Evolutionary conservation across 35 echinoderm and acorn worm genomes (phyloP).

Genomic region (Apostichopus parvimensis): DNA sequence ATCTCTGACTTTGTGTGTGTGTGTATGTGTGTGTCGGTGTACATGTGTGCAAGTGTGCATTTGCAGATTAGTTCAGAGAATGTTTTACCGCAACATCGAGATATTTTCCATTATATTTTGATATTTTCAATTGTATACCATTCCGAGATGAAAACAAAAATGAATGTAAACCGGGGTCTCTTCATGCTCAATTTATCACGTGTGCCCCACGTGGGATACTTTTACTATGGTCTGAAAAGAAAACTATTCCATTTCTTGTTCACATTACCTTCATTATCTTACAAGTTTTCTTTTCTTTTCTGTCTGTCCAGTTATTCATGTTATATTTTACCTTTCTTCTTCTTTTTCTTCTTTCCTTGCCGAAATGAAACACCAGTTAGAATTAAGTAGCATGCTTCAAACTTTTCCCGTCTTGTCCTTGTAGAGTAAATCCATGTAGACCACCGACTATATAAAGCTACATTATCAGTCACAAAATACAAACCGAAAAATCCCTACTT

Average conservation of each 20-base stretch:
- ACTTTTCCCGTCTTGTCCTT: conserved; percentile 7
- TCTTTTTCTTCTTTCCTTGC: conserved; percentile 19
- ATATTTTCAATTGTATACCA: no score
- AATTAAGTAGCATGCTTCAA: background rate
- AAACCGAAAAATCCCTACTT: conserved; percentile 1
- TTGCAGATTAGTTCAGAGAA: no score
- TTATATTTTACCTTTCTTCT: background rate
- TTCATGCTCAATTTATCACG: conserved; percentile 41
- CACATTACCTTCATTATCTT: background rate
- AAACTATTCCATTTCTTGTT: conserved; percentile 29
- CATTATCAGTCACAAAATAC: background rate
- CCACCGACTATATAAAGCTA: background rate
- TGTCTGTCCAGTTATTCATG: background rate
- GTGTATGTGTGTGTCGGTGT: no score
- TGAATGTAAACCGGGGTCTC: no score
- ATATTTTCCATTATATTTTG: no score
- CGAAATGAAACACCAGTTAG: conserved; percentile 21
- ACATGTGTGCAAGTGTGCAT: no score
- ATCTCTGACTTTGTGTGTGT: no score
- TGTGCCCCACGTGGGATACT: conserved; percentile 22
- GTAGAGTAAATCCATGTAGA: conserved; percentile 44
- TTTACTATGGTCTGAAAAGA: background rate
- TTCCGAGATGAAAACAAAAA: no score
- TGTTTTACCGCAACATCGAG: background rate
- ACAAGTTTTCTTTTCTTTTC: no score